Conservation (phyloP, 2,888 invertebrate species). For the Dermolepida albohirtum region DNA sequence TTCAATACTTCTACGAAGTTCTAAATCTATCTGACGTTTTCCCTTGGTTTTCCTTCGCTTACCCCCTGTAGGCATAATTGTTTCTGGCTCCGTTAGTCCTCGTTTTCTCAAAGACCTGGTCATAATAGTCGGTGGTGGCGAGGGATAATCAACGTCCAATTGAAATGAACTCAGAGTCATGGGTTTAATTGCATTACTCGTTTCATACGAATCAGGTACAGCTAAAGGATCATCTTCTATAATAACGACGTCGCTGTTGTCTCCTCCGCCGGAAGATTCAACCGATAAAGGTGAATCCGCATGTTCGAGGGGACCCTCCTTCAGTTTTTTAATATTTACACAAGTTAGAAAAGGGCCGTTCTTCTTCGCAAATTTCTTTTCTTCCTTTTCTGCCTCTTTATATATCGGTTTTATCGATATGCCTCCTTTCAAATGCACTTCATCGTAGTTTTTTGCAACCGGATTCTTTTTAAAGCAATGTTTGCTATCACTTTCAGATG, state of each 20-base stretch:
- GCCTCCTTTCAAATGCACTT: slow-evolving; percentile 13
- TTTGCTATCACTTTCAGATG: slow-evolving; percentile 32
- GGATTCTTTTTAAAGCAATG: background rate
- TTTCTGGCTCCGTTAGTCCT: slow-evolving; percentile 21
- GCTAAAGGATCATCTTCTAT: slow-evolving; percentile 62
- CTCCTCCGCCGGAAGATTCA: slow-evolving; percentile 41
- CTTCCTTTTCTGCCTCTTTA: slow-evolving; percentile 40
- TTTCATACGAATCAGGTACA: slow-evolving; percentile 52
- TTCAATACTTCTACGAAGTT: slow-evolving; percentile 65
- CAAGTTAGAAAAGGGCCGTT: slow-evolving; percentile 49
- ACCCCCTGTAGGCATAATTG: slow-evolving; percentile 49
- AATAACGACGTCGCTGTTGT: slow-evolving; percentile 48
- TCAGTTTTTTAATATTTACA: slow-evolving; percentile 50
- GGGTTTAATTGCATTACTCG: background rate
- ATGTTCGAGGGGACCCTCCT: slow-evolving; percentile 41
- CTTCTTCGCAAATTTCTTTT: slow-evolving; percentile 45
- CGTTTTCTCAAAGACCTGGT: slow-evolving; percentile 35
- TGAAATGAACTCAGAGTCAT: slow-evolving; percentile 49
- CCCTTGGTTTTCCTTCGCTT: slow-evolving; percentile 53
- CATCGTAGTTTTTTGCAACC: slow-evolving; percentile 5
- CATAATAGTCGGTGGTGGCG: slow-evolving; percentile 32
- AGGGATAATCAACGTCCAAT: slow-evolving; percentile 49
- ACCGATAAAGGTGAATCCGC: slow-evolving; percentile 40
- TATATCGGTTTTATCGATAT: slow-evolving; percentile 19
- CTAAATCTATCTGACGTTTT: slow-evolving; percentile 58